Base-by-base conservation (phyloP, 2,888 invertebrate species). In the Melipona bicolor region DNA sequence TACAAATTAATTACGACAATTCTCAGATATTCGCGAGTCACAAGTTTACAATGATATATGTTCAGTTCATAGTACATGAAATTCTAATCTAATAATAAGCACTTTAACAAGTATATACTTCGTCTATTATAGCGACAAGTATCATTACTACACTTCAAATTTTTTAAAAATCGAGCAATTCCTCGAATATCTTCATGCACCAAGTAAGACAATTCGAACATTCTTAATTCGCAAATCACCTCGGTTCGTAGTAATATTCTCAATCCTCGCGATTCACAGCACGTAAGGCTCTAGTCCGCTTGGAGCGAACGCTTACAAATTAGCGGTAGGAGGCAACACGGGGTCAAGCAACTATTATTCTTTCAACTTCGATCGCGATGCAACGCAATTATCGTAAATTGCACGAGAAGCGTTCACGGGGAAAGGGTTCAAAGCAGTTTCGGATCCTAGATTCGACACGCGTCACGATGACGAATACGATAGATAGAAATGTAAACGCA, bases 401-500 rank as follows among this genome's bases (percentile, higher is more conserved):
- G 59, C 59, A 15, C 59, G 6, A 32, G 59, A 43, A 64, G 24
- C n/a, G 27, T 59, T n/a, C 32, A 13, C 4, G n/a, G 24, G 3
- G 4, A 4, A 27, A 19, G 49, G n/a, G 77, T 72, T 43, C 54
- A 49, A 62, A 69, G 17, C 49, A 24, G 24, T 13, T 69, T 4
- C 59, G 73, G 70, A 69, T 67, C 64, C 32, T 68, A 49, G 32
- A 32, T 56, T 43, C 27, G 27, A 21, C 32, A 72, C 43, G 19
- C 52, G 59, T 67, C 62, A 27, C 50, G 67, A 61, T 54, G 68
- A 61, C 27, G 77, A 54, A 54, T 27, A 36, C 32, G 73, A 73
- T 49, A 62, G 62, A 50, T 27, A 27, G 62, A 70, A 79, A 70
- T 27, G 43, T 43, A 69, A 79, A 79, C 50, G 61, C 27, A 62